Percentiles rank a stretch among this genome's conserved stretches.
Conservation (phyloP, 2,888 invertebrate genomes). For the Tethea ocularis region DNA sequence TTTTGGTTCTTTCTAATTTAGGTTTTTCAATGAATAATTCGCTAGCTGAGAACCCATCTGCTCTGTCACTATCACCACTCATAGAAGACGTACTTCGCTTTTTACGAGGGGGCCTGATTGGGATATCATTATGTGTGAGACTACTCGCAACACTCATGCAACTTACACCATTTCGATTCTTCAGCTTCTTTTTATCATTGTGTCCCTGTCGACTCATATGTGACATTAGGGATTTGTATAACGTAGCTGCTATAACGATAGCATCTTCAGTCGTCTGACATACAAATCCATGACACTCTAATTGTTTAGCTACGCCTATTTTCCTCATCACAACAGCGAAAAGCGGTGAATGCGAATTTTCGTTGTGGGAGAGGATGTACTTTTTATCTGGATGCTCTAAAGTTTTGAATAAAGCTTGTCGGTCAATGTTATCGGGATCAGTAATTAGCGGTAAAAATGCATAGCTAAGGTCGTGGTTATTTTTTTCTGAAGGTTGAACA, state of each 20-base stretch:
- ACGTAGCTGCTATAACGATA: conserved; percentile 94
- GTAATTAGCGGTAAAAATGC: conserved; percentile 94
- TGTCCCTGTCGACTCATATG: conserved; percentile 87
- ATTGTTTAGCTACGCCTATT: conserved; percentile 88
- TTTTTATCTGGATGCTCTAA: conserved; percentile 82
- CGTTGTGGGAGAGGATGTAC: conserved; percentile 82
- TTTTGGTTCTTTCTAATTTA: conserved; percentile 82
- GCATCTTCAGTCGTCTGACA: conserved; percentile 96
- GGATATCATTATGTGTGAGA: conserved; percentile 74
- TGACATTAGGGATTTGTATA: conserved; percentile 94
- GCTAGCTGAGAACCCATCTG: conserved; percentile 76
- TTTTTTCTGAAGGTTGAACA: conserved; percentile 85
- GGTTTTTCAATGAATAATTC: conserved; percentile 77
- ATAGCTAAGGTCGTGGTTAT: conserved; percentile 82
- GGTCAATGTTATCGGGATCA: conserved; percentile 91
- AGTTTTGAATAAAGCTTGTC: conserved; percentile 86
- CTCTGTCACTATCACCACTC: conserved; percentile 85
- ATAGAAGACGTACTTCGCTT: conserved; percentile 88
- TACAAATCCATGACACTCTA: conserved; percentile 96
- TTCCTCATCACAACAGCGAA: conserved; percentile 96
- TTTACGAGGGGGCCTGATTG: conserved; percentile 89
- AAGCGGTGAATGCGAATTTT: conserved; percentile 90
- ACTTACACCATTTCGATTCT: conserved; percentile 89
- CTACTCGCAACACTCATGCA: conserved; percentile 90
- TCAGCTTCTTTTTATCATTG: conserved; percentile 83